A percentile compares a stretch with the other conserved stretches of the same genome.
phyloP scores from a whole-genome alignment of 2,113 vertebrate species.

The Carassius auratus region DNA sequence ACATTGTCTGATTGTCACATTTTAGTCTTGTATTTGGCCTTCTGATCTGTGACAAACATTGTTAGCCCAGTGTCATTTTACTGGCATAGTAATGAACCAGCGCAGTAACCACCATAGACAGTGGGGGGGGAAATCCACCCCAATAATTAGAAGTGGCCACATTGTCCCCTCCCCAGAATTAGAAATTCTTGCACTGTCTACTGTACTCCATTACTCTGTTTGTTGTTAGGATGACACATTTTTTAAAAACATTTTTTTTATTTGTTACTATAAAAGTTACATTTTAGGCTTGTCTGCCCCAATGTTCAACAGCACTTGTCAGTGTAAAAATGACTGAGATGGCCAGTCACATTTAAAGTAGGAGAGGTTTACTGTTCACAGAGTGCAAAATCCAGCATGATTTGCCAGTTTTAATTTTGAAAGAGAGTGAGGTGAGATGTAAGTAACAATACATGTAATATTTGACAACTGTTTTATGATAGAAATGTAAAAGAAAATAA shows the following conservation, averaged over 20 bases:
- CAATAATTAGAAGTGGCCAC: background rate
- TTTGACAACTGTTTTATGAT: background rate
- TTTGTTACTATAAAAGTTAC: background rate
- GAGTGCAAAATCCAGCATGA: background rate
- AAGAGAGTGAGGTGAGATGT: background rate
- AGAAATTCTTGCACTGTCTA: no score
- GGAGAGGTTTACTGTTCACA: background rate
- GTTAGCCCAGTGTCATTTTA: background rate
- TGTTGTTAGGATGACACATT: background rate
- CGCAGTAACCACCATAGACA: background rate
- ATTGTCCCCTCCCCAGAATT: background rate
- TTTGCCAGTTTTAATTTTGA: background rate
- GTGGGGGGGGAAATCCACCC: background rate
- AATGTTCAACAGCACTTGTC: no score
- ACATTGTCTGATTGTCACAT: slow-evolving; percentile 4
- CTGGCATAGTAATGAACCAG: background rate
- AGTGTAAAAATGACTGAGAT: background rate
- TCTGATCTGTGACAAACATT: background rate
- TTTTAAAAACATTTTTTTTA: no score
- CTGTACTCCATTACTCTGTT: background rate
- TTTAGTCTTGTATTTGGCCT: background rate
- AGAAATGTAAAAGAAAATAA: background rate
- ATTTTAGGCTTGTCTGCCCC: background rate
- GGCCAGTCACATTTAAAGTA: background rate
- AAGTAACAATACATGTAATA: background rate